phyloP scores from a whole-genome alignment of 2,888 invertebrate species.

The Automeris io region DNA sequence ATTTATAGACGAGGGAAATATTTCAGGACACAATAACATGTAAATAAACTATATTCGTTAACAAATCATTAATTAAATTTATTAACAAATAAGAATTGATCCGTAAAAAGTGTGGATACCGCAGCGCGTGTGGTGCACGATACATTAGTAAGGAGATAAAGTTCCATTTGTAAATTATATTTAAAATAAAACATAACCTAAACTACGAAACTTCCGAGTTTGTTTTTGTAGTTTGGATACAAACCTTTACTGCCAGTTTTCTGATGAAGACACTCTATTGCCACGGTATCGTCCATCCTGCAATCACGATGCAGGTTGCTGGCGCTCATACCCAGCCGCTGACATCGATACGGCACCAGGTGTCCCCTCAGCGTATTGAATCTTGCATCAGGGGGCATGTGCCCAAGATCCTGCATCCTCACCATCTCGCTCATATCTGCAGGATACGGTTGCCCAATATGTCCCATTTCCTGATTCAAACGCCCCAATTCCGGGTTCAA shows the following conservation, averaged over 20 bases:
- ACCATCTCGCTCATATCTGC: slow-evolving; percentile 32
- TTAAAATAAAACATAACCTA: background rate
- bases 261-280: slow-evolving; percentile 60
- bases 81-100: no score
- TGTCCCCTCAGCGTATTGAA: slow-evolving; percentile 64
- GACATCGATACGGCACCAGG: slow-evolving; percentile 61
- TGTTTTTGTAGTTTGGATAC: background rate
- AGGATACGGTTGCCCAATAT: slow-evolving; percentile 18
- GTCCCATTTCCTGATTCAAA: slow-evolving; percentile 24
- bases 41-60: no score
- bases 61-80: background rate
- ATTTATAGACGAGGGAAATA: no score
- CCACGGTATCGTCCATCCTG: slow-evolving; percentile 42
- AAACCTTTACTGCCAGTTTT: slow-evolving; percentile 59
- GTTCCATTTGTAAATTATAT: background rate
- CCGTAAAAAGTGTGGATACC: no score
- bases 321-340: slow-evolving; percentile 52
- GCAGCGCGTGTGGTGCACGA: no score
- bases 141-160: no score
- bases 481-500: slow-evolving; percentile 26
- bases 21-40: no score
- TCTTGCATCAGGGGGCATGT: slow-evolving; percentile 39
- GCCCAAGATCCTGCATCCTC: slow-evolving; percentile 38
- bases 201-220: background rate
- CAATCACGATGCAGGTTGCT: slow-evolving; percentile 59